Evolutionary conservation across 2,113 vertebrate genomes (phyloP).

Genomic region (Zingel zingel): DNA sequence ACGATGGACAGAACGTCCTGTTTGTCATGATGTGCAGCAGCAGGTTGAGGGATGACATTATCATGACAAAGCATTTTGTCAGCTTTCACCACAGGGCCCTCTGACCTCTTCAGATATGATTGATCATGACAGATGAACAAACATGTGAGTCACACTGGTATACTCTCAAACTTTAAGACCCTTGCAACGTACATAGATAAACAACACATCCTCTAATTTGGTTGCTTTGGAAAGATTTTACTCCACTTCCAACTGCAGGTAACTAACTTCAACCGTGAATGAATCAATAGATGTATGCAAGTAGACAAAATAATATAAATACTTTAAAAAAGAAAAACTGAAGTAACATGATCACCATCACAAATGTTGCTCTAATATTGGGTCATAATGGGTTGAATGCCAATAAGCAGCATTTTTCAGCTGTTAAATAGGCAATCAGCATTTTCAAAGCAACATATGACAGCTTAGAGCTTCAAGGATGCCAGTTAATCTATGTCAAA

Average conservation of each 20-base stretch:
- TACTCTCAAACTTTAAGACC: conserved; percentile 20
- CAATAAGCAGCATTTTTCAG: conserved; percentile 31
- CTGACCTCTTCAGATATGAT: conserved; percentile 65
- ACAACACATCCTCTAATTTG: conserved; percentile 49
- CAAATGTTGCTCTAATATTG: conserved; percentile 2
- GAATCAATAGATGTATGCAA: not conserved
- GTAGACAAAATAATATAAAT: not conserved
- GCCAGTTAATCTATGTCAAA: conserved; percentile 16
- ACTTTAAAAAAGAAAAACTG: not conserved
- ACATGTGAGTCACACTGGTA: conserved; percentile 69
- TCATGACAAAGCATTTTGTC: conserved; percentile 69
- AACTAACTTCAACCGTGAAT: not conserved
- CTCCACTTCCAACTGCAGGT: not conserved
- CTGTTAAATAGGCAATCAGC: conserved; percentile 19
- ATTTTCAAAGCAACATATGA: conserved; percentile 20
- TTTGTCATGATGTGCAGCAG: conserved; percentile 55
- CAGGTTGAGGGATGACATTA: conserved; percentile 59
- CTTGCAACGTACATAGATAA: conserved; percentile 12
- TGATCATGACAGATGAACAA: conserved; percentile 71
- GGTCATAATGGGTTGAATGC: not conserved
- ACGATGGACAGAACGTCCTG: conserved; percentile 26
- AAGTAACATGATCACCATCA: not conserved
- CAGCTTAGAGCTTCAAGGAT: conserved; percentile 2
- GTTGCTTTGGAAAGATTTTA: conserved; percentile 6
- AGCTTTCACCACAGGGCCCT: conserved; percentile 42